These are phyloP conservation scores for Corbicula japonica DNA, from an alignment of 2,888 invertebrate species.

Conservation along the genomic window DNA sequence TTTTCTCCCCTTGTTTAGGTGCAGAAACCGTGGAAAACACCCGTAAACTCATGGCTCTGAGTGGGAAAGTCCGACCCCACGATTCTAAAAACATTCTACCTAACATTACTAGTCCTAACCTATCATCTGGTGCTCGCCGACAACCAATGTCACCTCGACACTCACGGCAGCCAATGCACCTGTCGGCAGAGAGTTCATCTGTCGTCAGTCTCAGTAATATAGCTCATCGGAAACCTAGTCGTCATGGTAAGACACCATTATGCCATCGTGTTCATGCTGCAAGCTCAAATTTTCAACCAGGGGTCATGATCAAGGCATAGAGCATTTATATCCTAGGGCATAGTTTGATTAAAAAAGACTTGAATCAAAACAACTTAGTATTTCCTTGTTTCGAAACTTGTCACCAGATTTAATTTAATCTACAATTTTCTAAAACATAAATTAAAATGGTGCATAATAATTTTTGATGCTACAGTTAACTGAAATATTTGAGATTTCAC, in stretches of 20 bases:
- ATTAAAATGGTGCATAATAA: too few species aligned
- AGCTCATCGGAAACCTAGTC: constrained; percentile 93
- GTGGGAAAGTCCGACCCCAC: constrained; percentile 86
- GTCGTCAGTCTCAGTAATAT: constrained; percentile 97
- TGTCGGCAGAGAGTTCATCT: constrained; percentile 97
- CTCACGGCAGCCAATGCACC: constrained; percentile 90
- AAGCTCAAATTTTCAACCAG: too few species aligned
- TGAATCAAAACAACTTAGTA: too few species aligned
- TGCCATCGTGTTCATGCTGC: too few species aligned
- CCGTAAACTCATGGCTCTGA: constrained; percentile 96
- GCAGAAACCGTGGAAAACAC: constrained; percentile 99
- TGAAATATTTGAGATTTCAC: too few species aligned
- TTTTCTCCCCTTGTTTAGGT: constrained; percentile 87
- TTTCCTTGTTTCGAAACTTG: too few species aligned
- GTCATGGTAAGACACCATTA: constrained; percentile 80
- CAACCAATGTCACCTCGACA: constrained; percentile 93
- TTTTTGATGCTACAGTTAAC: too few species aligned
- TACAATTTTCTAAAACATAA: too few species aligned
- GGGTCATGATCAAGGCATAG: too few species aligned
- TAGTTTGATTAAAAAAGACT: too few species aligned
- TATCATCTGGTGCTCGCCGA: constrained; percentile 90
- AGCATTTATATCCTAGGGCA: too few species aligned
- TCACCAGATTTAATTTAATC: too few species aligned
- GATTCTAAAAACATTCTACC: constrained; percentile 82
- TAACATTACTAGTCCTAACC: constrained; percentile 78